Evolutionary conservation across 2,113 vertebrate species (phyloP).

Genomic region (Uropsilus gracilis): DNA sequence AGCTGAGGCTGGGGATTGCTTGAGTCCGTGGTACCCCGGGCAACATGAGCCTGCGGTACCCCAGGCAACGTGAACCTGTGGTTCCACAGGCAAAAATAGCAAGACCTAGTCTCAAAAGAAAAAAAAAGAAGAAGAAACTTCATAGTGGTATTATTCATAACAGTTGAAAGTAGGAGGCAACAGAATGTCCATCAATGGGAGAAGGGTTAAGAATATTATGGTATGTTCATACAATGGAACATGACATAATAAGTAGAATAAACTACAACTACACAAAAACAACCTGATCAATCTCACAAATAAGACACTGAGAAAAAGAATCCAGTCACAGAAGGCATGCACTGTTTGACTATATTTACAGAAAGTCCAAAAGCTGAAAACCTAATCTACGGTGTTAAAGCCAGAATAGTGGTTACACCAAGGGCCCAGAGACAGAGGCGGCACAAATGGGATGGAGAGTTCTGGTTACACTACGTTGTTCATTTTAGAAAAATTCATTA

Average conservation of each 20-base stretch:
- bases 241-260: background rate
- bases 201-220: background rate
- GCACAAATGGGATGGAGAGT: background rate
- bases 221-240: background rate
- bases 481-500: background rate
- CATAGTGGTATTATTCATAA: constrained; percentile 9
- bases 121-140: constrained; percentile 20
- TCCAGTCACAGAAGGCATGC: background rate
- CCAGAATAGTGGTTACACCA: background rate
- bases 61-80: no score
- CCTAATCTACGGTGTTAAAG: background rate
- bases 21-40: no score
- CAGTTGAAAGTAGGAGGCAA: background rate
- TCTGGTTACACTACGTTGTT: background rate
- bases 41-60: no score
- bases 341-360: background rate
- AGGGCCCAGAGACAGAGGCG: background rate
- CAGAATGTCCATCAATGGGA: background rate
- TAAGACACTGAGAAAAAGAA: constrained; percentile 31
- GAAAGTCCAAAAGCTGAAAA: constrained; percentile 22
- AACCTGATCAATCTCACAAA: background rate
- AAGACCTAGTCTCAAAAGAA: no score
- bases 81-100: no score
- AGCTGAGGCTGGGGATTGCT: no score
- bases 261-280: background rate